A percentile compares a stretch with the other conserved stretches of the same genome.
Evolutionary conservation across 53 echinoderm and acorn worm genomes (phyloP).

Genomic region (Paracentrotus lividus): DNA sequence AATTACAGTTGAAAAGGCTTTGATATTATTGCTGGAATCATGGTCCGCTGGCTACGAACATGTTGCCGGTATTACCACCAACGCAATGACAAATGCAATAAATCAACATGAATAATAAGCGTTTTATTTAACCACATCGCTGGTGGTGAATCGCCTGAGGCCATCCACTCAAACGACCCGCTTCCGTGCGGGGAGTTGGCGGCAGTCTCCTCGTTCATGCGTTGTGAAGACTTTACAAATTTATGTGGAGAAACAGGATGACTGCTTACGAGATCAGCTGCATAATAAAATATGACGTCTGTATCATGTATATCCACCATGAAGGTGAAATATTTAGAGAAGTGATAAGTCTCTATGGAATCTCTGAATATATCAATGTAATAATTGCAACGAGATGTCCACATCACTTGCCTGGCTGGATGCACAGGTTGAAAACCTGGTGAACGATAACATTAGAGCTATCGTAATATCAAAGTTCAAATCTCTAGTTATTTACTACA

Average conservation of each 20-base stretch:
- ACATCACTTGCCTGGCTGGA: background rate
- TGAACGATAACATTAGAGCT: background rate
- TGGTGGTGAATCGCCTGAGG: slow-evolving; percentile 26
- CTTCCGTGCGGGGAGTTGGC: slow-evolving; percentile 67
- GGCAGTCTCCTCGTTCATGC: slow-evolving; percentile 60
- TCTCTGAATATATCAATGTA: background rate
- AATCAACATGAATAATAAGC: slow-evolving; percentile 11
- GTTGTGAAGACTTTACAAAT: background rate
- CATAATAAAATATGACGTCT: background rate
- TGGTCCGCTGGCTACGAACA: too few relatives aligned
- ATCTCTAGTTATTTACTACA: background rate
- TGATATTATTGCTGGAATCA: too few relatives aligned
- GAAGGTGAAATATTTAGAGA: background rate
- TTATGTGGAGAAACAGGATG: background rate
- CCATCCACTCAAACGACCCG: slow-evolving; percentile 60
- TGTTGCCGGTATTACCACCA: background rate
- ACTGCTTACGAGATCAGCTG: background rate
- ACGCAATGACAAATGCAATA: background rate
- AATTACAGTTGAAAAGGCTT: too few relatives aligned
- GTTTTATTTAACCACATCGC: slow-evolving; percentile 43
- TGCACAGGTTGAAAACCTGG: background rate
- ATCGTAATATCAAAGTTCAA: slow-evolving; percentile 14
- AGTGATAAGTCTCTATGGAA: background rate
- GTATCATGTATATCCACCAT: background rate
- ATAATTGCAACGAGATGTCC: background rate